Conservation (phyloP, 1,140 invertebrate genomes). For the Platorchestia sp. region DNA sequence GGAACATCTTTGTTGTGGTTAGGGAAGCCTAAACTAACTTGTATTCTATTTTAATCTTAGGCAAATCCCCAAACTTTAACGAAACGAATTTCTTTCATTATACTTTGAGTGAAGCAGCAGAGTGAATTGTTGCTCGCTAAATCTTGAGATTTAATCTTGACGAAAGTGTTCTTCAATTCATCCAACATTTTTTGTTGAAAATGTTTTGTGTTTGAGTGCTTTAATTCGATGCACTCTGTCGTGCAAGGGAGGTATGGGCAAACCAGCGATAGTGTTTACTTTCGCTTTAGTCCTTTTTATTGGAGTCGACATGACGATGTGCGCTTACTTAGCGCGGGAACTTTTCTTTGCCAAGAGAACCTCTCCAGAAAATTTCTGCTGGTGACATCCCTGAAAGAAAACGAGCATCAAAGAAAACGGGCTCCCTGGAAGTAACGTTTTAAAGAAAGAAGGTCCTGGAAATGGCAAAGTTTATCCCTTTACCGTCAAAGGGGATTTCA, state of each 20-base stretch:
- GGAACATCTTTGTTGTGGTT: too few relatives aligned
- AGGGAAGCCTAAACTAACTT: background rate
- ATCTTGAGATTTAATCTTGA: too few relatives aligned
- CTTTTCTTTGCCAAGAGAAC: background rate
- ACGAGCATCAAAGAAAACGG: too few relatives aligned
- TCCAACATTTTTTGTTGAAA: too few relatives aligned
- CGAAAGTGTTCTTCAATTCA: too few relatives aligned
- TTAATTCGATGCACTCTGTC: background rate
- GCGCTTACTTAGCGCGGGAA: background rate
- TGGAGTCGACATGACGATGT: background rate
- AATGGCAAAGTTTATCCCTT: too few relatives aligned
- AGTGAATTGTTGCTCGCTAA: too few relatives aligned
- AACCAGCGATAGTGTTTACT: background rate
- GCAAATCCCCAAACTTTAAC: background rate
- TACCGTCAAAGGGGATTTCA: too few relatives aligned
- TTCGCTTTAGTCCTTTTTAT: background rate
- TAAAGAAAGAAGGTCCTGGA: too few relatives aligned
- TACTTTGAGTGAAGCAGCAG: too few relatives aligned
- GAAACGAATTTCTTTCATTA: background rate
- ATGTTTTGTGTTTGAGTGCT: too few relatives aligned
- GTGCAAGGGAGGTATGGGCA: background rate
- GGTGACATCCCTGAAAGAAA: background rate
- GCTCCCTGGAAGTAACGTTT: too few relatives aligned
- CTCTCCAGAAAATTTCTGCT: background rate
- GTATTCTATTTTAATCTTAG: background rate